Base-by-base conservation (phyloP, 2,113 vertebrate genomes). In the Semicossyphus pulcher region DNA sequence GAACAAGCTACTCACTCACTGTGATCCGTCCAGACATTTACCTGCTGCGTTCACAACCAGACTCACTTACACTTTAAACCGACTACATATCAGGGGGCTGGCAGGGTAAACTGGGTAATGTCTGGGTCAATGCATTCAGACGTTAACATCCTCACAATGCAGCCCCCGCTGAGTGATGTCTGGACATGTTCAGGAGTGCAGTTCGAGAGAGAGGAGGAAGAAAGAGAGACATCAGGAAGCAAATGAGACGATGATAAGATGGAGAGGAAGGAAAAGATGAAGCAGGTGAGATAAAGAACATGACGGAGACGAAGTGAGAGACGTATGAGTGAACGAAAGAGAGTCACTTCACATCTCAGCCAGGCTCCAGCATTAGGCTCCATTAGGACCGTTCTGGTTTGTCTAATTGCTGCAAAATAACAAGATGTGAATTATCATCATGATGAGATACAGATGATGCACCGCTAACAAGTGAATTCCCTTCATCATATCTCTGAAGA, bases 401-500 rank as follows among this genome's bases (percentile, higher is more conserved):
- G 42, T 67, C 34, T 86, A 69, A 87, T 89, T 84, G 69, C 68
- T 69, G 64, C 57, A 77, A 79, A 79, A 85, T 81, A 80, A 66
- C 25, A 45, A 65, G 49, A 78, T 69, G 52, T 64, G 66, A 86
- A 80, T 86, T 51, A 84, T 80, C 62, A 78, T 72, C 41, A 23
- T 56, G 53, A 86, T 63, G 72, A 84, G 71, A 83, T 83, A 62
- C 69, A 73, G 80, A 84, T 41, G 64, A 74, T 53, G 57, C 1
- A 18, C 56, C 10, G 44, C 58, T 83, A 77, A 83, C 44, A 59
- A 77, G 57, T 37, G 39, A 74, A 66, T 80, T 74, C 71, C 49
- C 28, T 60, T 61, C 31, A 42, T 65, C 60, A 75, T 65, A 59
- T 89, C 85, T 83, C 72, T 57, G 11, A 73, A 83, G 81, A 66